phyloP scores from a whole-genome alignment of 2,797 vertebrate genomes.

The Synaphobranchus kaupii region DNA sequence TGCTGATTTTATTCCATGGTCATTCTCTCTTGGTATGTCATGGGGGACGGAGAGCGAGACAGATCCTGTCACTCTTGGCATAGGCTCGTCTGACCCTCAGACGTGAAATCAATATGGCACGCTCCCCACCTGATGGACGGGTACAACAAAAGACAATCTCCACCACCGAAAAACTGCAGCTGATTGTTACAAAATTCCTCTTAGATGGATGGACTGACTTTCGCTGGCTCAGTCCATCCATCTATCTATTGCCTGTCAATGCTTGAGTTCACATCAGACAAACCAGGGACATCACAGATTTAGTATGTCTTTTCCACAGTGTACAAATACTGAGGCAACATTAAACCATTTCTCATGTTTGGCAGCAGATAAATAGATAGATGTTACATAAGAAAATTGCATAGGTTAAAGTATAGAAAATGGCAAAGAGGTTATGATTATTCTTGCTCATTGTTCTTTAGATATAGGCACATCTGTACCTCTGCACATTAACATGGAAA shows the following conservation, averaged over 20 bases:
- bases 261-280: slow-evolving; percentile 3
- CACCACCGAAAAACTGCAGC: slow-evolving; percentile 35
- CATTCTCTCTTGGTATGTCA: slow-evolving; percentile 32
- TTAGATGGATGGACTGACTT: slow-evolving; percentile 21
- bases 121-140: slow-evolving; percentile 73
- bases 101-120: slow-evolving; percentile 74
- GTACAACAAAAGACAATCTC: slow-evolving; percentile 61
- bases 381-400: not conserved
- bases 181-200: slow-evolving; percentile 28
- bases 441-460: slow-evolving; percentile 20
- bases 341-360: not conserved
- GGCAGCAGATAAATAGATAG: not conserved
- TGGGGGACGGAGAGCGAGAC: slow-evolving; percentile 54
- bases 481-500: slow-evolving; percentile 2
- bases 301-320: not conserved
- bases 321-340: not conserved
- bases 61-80: slow-evolving; percentile 67
- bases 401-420: not conserved
- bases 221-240: slow-evolving; percentile 14
- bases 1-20: not conserved
- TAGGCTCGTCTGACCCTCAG: slow-evolving; percentile 59
- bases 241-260: slow-evolving; percentile 15
- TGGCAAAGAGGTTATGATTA: slow-evolving; percentile 20
- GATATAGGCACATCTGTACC: not conserved
- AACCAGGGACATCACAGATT: not conserved